Base-by-base conservation (phyloP, 64 coral and sea anemone species). In the Dendrophyllia cribrosa region DNA sequence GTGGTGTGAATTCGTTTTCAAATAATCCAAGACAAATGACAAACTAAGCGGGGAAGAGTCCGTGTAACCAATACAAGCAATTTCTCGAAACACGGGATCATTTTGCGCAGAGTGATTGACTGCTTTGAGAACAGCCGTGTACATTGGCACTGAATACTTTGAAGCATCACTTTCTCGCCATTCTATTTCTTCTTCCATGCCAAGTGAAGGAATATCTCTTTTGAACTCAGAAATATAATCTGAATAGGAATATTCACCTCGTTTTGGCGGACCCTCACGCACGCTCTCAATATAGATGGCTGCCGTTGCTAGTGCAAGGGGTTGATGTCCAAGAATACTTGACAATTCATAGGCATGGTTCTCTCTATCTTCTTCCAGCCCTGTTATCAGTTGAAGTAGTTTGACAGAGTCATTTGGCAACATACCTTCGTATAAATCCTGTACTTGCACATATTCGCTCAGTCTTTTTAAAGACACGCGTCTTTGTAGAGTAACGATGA, bases 221-320 rank as follows among this genome's bases (percentile, higher is more conserved):
- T 93, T 72, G 70, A 96, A 96, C 49, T 96, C 95, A n/a, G 91
- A 93, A 71, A 96, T 69, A 13, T 86, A 96, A 79, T 96, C 63
- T 43, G 58, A 17, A 79, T 93, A 96, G 21, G 86, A 86, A 86
- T 93, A 96, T 24, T 82, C n/a, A 45, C 64, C 17, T 12, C 51
- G 66, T 58, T 90, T 89, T 6, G 95, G 95, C 0, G 91, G 90
- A 58, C 95, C 91, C 51, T 89, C 80, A 6, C 93, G 93, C 19
- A 95, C 88, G 59, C 93, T 95, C 49, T 91, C 93, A 16, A 95
- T 95, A 48, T 95, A 95, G 48, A 95, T 86, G 6, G 88, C 93
- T 17, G 93, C 93, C 46, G 88, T 76, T 71, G 88, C 88, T 1
- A 95, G 25, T 0, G 93, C 93, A 19, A 95, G 93, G 1, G 93